Evolutionary conservation across 2,888 invertebrate species (phyloP), one percentile per base, ranked within the genome.

Genomic region (Oligia fasciuncula): DNA sequence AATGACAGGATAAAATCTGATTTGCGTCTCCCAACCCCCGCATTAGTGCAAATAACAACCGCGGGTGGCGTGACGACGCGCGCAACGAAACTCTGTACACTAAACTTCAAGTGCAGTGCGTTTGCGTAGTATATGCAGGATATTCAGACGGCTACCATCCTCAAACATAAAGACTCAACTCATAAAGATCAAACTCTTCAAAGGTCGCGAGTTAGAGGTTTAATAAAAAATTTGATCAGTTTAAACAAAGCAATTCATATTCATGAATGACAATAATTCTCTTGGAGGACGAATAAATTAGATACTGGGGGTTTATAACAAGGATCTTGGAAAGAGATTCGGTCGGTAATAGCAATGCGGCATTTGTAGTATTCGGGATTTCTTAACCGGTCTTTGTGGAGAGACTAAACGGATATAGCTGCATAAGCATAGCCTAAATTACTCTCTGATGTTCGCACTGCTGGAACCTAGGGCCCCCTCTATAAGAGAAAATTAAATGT

Each of bases 181-280:
- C 85, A 85, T 91, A 90, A 90, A 91, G 84, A 85, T 86, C 63
- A 81, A 83, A 83, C 63, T 68, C 72, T 68, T 68, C 49, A 49
- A 62, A 83, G 68, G 75, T 71, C 62, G 49, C 76, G 72, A 57
- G 63, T 83, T 73, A 84, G 84, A 74, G 85, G 87, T 88, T 91
- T 91, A 91, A 90, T 91, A 93, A 93, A 92, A 92, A 92, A 89
- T 90, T 91, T 91, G 90, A 92, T 92, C 90, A 90, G 89, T 93
- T 93, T 92, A 93, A 92, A 93, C 92, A 92, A 91, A 91, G 91
- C 90, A 90, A 92, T 93, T 93, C 93, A 93, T 93, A 94, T 93
- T 93, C 94, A 93, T 93, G 93, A 92, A 92, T 90, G 90, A 91
- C 91, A 91, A 93, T 93, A 92, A 91, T 90, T 92, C 91, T 90